Evolutionary conservation across 2,888 invertebrate genomes (phyloP), one percentile per base, ranked within the genome.

Genomic region (Thecocarcelia acutangulata): DNA sequence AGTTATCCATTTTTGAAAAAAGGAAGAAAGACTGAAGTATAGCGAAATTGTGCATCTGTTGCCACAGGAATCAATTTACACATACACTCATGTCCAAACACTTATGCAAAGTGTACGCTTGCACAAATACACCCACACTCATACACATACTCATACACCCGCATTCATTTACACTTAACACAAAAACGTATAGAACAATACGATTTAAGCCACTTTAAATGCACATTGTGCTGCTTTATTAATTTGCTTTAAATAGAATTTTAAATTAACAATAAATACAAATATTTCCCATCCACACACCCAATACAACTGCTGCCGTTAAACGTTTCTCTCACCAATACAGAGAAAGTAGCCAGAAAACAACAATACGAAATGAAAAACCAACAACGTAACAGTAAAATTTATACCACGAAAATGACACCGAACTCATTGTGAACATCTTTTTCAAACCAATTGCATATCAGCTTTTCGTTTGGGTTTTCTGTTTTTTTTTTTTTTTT

Each of bases 161-260:
- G n/a, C 44, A 44, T 13, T 5, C 24, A 33, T 33, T 33, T 33
- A 46, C n/a, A 17, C 17, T 15, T 21, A 1, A 48, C 11, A 50
- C 12, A 21, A 21, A 3, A 19, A 19, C 17, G 19, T 33, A 44
- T 6, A 52, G 46, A 37, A 59, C 21, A 69, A 61, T 17, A 17
- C 15, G 44, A 76, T 69, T 76, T 69, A 69, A 76, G 61, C 61
- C 69, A 76, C 69, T 76, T 37, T 61, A 78, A 82, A 83, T 76
- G 78, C 73, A 83, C 75, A 78, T 61, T 83, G 54, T 69, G 68
- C 44, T 69, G 59, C 72, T 80, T 76, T 83, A 83, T 83, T 83
- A 83, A 83, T 83, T 80, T 80, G 80, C 54, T 75, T 82, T 82
- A 82, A 84, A 84, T 83, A 76, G 78, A 80, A 82, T 83, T 81